Base-by-base conservation (phyloP, 2,888 invertebrate genomes). In the Protophormia terraenovae region DNA sequence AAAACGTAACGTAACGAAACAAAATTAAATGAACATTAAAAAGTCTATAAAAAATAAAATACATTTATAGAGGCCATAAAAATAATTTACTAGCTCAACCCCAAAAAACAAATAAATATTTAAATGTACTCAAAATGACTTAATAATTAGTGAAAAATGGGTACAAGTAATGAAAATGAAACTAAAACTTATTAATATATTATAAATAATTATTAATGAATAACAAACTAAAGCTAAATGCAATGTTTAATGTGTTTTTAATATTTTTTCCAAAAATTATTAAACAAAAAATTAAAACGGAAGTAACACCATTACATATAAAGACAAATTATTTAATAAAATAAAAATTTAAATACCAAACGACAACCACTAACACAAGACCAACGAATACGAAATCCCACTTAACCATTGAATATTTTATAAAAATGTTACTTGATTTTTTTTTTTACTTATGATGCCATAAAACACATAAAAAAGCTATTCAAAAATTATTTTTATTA, bases 11-110 rank as follows among this genome's bases (percentile, higher is more conserved):
- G 53, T 41, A 80, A 81, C 47, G 22, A 80, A 19, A 77, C 71
- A 75, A 69, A 78, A 75, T 85, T 81, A 77, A 77, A 73, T 47
- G 62, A 77, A 72, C 67, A 84, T 84, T 80, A 81, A 84, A 82
- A 85, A 76, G 38, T 75, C 71, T 45, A 85, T 82, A 82, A 85
- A 80, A 71, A 64, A 80, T 58, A 35, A 64, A 69, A 81, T 41
- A 79, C 58, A 79, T 85, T 82, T 82, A 71, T 85, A 79, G 71
- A 32, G 71, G 71, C 71, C 41, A 82, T 85, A 75, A 81, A 85
- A 85, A 82, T 78, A 82, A 85, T 85, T 78, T 84, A 81, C 73
- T 78, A 78, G 35, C 38, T 73, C 81, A 81, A 69, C 35, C 53
- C 29, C 14, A 72, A 77, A n/a, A 47, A 72, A 50, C 14, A 64